Conservation (phyloP, 64 coral and sea anemone species). For the Astreopora myriophthalma region DNA sequence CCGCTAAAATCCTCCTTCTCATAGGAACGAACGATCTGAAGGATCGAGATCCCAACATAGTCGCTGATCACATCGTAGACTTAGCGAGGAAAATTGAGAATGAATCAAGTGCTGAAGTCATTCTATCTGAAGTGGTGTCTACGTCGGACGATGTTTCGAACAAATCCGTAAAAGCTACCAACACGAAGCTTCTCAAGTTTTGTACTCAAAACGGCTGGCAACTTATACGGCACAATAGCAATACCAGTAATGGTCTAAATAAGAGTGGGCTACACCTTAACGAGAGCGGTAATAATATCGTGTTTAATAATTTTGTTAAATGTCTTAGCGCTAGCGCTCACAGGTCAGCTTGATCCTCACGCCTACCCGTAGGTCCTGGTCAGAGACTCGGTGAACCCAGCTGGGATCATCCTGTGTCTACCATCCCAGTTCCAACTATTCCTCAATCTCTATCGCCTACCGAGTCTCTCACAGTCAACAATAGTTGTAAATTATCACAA, state of each 20-base stretch:
- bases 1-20: background rate
- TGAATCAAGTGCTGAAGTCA: background rate
- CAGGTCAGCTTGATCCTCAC: background rate
- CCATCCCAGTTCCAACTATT: too few species aligned
- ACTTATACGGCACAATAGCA: constrained; percentile 1
- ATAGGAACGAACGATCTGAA: constrained; percentile 6
- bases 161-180: background rate
- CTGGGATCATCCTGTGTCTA: background rate
- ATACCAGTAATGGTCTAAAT: background rate
- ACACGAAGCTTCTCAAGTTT: background rate
- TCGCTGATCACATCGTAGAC: constrained; percentile 31
- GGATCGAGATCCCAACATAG: background rate
- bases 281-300: background rate
- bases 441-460: too few species aligned
- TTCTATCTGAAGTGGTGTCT: background rate
- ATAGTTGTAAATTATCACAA: too few species aligned
- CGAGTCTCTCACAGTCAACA: too few species aligned
- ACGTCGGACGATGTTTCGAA: background rate
- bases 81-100: constrained; percentile 1
- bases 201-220: constrained; percentile 9
- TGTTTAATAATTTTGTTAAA: background rate
- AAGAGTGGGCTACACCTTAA: background rate
- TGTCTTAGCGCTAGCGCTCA: background rate
- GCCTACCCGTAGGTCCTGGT: background rate
- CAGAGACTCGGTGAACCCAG: too few species aligned